Percentiles rank a stretch among this genome's conserved stretches.
phyloP scores from a whole-genome alignment of 2,797 vertebrate species.

The Melanotaenia boesemani region DNA sequence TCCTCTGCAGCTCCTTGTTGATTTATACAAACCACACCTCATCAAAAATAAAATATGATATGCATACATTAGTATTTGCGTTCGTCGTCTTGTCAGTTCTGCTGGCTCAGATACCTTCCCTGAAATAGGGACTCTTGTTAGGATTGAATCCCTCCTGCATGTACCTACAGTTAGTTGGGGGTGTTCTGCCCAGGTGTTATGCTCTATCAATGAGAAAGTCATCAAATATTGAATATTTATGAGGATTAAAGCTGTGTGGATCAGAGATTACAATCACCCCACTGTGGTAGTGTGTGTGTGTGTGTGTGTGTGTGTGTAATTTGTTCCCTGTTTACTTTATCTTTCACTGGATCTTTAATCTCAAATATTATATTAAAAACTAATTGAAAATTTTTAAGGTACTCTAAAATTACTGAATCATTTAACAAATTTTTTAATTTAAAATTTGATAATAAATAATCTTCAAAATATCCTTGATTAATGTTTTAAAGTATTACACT shows the following conservation, averaged over 20 bases:
- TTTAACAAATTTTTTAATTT: constrained; percentile 8
- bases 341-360: constrained; percentile 19
- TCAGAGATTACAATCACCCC: constrained; percentile 65
- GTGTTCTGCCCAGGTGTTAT: constrained; percentile 71
- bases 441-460: not conserved
- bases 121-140: constrained; percentile 48
- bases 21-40: constrained; percentile 37
- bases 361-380: constrained; percentile 19
- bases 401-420: constrained; percentile 9
- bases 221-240: constrained; percentile 81
- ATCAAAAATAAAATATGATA: constrained; percentile 48
- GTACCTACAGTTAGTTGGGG: constrained; percentile 41
- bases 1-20: constrained; percentile 32
- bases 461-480: not conserved
- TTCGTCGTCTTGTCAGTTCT: constrained; percentile 45
- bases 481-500: not conserved
- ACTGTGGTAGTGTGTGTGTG: constrained; percentile 23
- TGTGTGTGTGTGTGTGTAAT: constrained; percentile 12
- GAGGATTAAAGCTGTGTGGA: constrained; percentile 69
- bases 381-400: constrained; percentile 18
- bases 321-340: constrained; percentile 13
- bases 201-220: constrained; percentile 78
- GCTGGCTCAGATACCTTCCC: constrained; percentile 56
- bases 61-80: constrained; percentile 27
- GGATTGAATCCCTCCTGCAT: constrained; percentile 55